These are phyloP conservation scores for Ophion ventricosus DNA, from an alignment of 2,888 invertebrate genomes.

Conservation along the genomic window DNA sequence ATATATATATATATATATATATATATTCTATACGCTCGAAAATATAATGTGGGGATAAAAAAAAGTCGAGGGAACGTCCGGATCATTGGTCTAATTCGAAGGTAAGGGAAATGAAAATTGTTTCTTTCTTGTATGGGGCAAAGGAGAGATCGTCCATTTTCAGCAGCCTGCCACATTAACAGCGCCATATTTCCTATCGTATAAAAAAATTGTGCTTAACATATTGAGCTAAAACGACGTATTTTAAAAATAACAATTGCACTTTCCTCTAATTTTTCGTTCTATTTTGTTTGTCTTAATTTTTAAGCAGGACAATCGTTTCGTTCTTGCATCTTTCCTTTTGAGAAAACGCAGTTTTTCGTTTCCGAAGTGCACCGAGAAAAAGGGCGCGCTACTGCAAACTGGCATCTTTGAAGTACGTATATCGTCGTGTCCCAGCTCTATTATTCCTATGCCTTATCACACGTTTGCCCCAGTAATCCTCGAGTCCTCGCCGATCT, in stretches of 20 bases:
- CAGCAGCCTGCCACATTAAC: not conserved
- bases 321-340: constrained; percentile 57
- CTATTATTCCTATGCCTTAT: constrained; percentile 81
- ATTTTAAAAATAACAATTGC: constrained; percentile 43
- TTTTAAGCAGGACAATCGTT: constrained; percentile 46
- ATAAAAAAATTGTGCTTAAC: constrained; percentile 20
- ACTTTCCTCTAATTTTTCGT: constrained; percentile 46
- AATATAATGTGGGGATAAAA: not conserved
- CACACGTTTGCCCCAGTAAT: constrained; percentile 78
- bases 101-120: not conserved
- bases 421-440: constrained; percentile 79
- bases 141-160: constrained; percentile 37
- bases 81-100: not conserved
- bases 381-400: constrained; percentile 76
- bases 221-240: constrained; percentile 35
- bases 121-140: not conserved
- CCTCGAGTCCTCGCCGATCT: constrained; percentile 75
- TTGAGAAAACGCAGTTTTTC: constrained; percentile 46
- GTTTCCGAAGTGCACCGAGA: constrained; percentile 64
- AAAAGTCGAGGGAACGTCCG: constrained; percentile 17
- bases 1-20: not conserved
- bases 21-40: constrained; percentile 7
- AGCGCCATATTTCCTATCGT: constrained; percentile 17
- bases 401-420: constrained; percentile 79
- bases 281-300: constrained; percentile 25